Evolutionary conservation across 2,888 invertebrate species (phyloP), one percentile per base, ranked within the genome.

Genomic region (Epinotia ramella): DNA sequence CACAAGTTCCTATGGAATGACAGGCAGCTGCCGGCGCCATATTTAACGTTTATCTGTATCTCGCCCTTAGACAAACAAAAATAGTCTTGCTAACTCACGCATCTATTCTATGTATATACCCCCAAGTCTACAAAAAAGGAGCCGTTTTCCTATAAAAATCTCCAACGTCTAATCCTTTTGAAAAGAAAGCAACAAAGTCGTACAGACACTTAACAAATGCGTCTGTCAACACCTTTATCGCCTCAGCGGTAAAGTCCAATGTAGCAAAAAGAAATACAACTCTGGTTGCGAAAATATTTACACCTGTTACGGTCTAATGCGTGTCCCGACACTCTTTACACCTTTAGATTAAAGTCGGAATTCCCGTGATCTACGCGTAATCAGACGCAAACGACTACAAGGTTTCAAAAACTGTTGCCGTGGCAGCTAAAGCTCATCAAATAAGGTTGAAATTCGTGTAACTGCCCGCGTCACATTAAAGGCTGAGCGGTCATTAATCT

Each of bases 401-500:
- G 1, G 16, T 12, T 24, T 44, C 5, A 7, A 24, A 46, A 44
- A 46, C 64, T 1, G 24, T 16, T 59, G 11, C 7, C 60, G 0
- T 40, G 7, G n/a, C n/a, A 5, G 53, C 53, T 62, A n/a, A 12
- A 0, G 2, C 12, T 1, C 13, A n/a, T 44, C 1, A 3, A n/a
- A 24, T 73, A 73, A 63, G 68, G 28, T 68, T 20, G 62, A 18
- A 16, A 60, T 28, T 65, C 7, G 20, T 20, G 59, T 33, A 33
- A 20, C 12, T 12, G n/a, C 7, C 6, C n/a, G 3, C 7, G 24
- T 7, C 6, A 44, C 57, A 28, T 44, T 40, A 24, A 40, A 24
- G 11, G 18, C 18, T 46, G 46, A 69, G 40, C 57, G 46, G 60
- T 64, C 74, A 75, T 75, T 70, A 75, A 75, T 74, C 74, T 74